phyloP scores from a whole-genome alignment of 2,797 vertebrate species.

The Lepilemur septentrionalis region DNA sequence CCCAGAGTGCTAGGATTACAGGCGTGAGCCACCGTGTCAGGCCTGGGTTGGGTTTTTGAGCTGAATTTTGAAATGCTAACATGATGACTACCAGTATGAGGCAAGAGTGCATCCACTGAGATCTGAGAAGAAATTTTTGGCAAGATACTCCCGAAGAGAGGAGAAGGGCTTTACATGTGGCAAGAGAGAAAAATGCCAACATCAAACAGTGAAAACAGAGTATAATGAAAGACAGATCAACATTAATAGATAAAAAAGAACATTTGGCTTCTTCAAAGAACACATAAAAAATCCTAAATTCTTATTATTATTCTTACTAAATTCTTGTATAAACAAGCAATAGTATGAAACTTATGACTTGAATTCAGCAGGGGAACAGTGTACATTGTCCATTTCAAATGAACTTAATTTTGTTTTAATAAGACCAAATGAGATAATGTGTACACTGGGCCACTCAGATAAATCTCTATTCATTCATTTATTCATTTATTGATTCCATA shows the following conservation, averaged over 20 bases:
- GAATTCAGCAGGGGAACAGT: not conserved
- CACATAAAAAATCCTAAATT: not conserved
- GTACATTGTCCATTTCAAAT: not conserved
- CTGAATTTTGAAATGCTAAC: not conserved
- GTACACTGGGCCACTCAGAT: not conserved
- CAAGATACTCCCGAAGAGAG: not conserved
- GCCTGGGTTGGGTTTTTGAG: not conserved
- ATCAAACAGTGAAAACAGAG: not conserved
- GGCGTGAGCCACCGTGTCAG: too few species aligned
- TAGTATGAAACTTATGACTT: not conserved
- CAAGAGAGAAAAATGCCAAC: not conserved
- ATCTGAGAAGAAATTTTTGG: not conserved
- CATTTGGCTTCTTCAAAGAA: not conserved
- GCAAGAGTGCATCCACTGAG: fast-evolving
- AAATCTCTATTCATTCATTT: not conserved
- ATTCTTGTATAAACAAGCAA: not conserved
- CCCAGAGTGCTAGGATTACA: too few species aligned
- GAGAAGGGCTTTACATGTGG: not conserved
- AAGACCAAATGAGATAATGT: not conserved
- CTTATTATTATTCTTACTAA: not conserved
- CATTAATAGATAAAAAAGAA: not conserved
- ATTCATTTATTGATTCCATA: not conserved
- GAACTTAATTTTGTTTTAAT: not conserved
- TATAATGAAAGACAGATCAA: not conserved
- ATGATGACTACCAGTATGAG: not conserved